phyloP scores from a whole-genome alignment of 2,888 invertebrate species.

The Congeria kusceri region DNA sequence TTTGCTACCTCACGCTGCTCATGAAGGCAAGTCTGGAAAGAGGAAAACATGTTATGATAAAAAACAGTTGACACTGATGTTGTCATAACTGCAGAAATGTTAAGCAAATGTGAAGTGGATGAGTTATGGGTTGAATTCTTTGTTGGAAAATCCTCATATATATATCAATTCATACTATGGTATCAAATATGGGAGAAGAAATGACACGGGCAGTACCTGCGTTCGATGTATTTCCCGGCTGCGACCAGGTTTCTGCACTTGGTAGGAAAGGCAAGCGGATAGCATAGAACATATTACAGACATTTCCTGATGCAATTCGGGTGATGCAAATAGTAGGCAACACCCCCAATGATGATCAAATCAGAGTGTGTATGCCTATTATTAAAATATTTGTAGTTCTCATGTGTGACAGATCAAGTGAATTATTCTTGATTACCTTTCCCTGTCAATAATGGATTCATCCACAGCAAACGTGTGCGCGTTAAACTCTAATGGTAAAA shows the following conservation, averaged over 20 bases:
- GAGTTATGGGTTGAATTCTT: conserved; percentile 63
- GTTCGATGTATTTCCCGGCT: conserved; percentile 70
- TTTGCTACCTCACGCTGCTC: neutral
- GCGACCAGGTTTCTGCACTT: conserved; percentile 65
- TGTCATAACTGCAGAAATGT: neutral
- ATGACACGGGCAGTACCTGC: conserved; percentile 43
- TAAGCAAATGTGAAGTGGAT: conserved; percentile 19
- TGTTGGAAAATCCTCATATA: conserved; percentile 44
- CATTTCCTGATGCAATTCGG: no score
- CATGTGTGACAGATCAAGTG: no score
- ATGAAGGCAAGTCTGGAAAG: conserved; percentile 13
- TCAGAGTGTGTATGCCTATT: no score
- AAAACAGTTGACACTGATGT: conserved; percentile 61
- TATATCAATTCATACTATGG: conserved; percentile 54
- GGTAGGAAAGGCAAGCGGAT: conserved; percentile 59
- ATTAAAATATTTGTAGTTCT: no score
- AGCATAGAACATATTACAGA: conserved; percentile 66
- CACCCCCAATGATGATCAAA: no score
- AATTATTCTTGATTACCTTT: no score
- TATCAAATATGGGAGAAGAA: conserved; percentile 31
- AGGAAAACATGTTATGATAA: conserved; percentile 23
- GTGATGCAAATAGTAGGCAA: no score
- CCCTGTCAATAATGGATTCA: no score
- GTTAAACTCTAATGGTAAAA: no score
- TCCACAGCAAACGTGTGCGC: no score